phyloP scores from a whole-genome alignment of 2,113 vertebrate genomes.

The Delphinapterus leucas region DNA sequence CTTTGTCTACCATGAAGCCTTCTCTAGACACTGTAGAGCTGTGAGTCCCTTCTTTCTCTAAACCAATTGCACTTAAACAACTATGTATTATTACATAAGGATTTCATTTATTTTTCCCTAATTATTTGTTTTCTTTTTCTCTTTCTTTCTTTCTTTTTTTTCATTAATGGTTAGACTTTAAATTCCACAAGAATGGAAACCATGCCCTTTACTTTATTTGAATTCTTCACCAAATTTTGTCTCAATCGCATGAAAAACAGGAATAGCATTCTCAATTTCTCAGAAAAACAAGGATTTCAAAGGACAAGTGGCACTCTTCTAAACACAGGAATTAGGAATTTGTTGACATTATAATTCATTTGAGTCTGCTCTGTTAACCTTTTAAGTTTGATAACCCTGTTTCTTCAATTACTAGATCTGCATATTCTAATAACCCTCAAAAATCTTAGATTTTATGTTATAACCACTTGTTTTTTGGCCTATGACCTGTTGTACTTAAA shows the following conservation, averaged over 20 bases:
- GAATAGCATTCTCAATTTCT: not conserved
- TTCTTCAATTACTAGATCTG: constrained; percentile 59
- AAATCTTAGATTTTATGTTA: constrained; percentile 49
- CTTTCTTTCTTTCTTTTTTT: not conserved
- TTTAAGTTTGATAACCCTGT: constrained; percentile 43
- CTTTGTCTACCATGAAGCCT: not conserved
- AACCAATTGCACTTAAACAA: not conserved
- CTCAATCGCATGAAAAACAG: not conserved
- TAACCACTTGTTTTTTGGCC: constrained; percentile 20
- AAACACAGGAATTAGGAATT: constrained; percentile 34
- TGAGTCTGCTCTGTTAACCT: constrained; percentile 47
- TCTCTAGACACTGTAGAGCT: not conserved
- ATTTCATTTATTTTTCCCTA: not conserved
- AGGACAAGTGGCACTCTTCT: constrained; percentile 24
- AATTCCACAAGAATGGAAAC: not conserved
- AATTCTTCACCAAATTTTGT: constrained; percentile 15
- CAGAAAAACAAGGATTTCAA: constrained; percentile 45
- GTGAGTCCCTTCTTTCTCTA: not conserved
- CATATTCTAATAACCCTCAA: constrained; percentile 46
- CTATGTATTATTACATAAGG: not conserved
- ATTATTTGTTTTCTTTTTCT: not conserved
- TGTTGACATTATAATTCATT: constrained; percentile 48
- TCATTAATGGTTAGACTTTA: not conserved
- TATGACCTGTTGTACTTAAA: constrained; percentile 59
- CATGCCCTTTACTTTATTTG: not conserved